phyloP scores from a whole-genome alignment of 1,140 invertebrate genomes.

The Heliconius melpomene region DNA sequence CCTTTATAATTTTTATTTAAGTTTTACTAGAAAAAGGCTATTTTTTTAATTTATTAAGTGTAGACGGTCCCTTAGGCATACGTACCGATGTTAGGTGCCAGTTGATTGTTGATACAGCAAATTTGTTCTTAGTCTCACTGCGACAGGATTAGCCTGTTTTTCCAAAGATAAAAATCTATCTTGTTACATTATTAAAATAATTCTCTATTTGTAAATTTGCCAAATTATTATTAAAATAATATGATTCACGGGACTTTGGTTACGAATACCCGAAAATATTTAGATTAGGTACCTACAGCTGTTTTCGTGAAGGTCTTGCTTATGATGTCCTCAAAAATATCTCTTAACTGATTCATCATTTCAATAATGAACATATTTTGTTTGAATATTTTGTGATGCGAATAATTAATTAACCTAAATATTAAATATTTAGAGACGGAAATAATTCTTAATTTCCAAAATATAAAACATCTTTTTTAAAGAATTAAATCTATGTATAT shows the following conservation, averaged over 20 bases:
- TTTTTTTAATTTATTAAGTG: conserved; percentile 13
- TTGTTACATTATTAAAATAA: conserved; percentile 66
- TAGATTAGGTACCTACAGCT: background rate
- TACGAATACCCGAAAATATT: conserved; percentile 14
- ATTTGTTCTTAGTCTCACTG: conserved; percentile 73
- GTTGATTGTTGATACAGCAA: conserved; percentile 76
- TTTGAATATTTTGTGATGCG: no score
- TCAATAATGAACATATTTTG: background rate
- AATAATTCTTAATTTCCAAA: no score
- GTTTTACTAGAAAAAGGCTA: no score
- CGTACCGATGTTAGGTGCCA: conserved; percentile 69
- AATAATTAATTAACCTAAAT: no score
- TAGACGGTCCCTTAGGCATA: conserved; percentile 53
- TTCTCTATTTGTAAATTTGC: conserved; percentile 51
- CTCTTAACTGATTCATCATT: background rate
- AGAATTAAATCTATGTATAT: no score
- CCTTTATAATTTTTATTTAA: no score
- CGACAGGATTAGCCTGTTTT: conserved; percentile 75
- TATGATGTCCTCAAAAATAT: background rate
- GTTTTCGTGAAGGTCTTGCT: background rate
- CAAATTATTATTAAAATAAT: conserved; percentile 47
- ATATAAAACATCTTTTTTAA: no score
- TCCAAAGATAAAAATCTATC: conserved; percentile 76
- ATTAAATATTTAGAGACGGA: no score
- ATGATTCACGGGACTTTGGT: conserved; percentile 31